Evolutionary conservation across 2,888 invertebrate genomes (phyloP).

Genomic region (Epistrophe grossulariae): DNA sequence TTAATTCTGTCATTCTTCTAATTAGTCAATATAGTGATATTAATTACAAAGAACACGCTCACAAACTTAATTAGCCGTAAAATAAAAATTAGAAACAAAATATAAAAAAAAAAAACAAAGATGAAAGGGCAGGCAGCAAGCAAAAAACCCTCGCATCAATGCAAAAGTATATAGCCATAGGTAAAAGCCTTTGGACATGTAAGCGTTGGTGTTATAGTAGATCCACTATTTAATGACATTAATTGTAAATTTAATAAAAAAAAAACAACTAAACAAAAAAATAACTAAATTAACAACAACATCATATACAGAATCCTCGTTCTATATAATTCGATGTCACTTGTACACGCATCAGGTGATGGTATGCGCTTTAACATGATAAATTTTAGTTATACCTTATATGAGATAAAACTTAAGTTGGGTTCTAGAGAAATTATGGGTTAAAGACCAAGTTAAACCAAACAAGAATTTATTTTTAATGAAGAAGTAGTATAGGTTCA

Average conservation of each 20-base stretch:
- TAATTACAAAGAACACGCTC: constrained; percentile 72
- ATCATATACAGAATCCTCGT: constrained; percentile 42
- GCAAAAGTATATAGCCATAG: constrained; percentile 5
- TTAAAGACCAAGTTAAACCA: neutral
- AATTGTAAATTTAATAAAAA: constrained; percentile 32
- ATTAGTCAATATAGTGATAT: constrained; percentile 70
- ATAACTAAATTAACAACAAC: neutral
- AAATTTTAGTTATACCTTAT: constrained; percentile 1
- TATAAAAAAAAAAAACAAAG: constrained; percentile 8
- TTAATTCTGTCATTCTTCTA: constrained; percentile 64
- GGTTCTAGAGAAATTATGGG: neutral
- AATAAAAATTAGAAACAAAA: constrained; percentile 33
- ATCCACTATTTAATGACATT: constrained; percentile 37
- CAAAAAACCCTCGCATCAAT: constrained; percentile 10
- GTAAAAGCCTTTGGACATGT: constrained; percentile 34
- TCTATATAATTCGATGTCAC: constrained; percentile 62
- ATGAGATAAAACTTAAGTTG: neutral
- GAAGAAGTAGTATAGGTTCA: too few species aligned
- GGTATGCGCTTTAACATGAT: constrained; percentile 10
- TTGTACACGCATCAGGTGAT: constrained; percentile 59
- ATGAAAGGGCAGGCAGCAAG: constrained; percentile 47
- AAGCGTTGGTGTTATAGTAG: neutral
- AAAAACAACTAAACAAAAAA: neutral
- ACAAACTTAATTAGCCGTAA: constrained; percentile 70
- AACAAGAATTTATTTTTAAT: too few species aligned